Conservation (phyloP, 2,113 vertebrate species). For the Camelus dromedarius region DNA sequence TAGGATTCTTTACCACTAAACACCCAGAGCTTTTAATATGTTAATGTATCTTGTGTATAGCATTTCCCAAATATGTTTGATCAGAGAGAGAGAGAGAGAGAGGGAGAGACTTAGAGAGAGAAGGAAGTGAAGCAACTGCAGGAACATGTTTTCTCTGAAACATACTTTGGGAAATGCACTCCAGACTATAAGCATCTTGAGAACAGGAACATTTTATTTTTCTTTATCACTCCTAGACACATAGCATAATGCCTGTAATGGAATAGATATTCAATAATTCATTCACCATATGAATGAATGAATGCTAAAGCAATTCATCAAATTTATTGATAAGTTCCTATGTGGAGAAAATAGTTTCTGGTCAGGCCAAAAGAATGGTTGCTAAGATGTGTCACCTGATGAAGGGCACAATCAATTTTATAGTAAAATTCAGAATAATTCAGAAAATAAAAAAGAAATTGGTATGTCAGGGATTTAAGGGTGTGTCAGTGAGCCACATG, state of each 20-base stretch:
- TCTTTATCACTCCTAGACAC: background rate
- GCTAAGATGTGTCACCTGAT: background rate
- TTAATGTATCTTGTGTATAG: background rate
- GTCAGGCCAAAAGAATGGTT: background rate
- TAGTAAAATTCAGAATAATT: slow-evolving; percentile 1
- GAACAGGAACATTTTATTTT: background rate
- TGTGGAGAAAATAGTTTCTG: background rate
- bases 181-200: background rate
- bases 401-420: background rate
- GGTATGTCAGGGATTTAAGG: background rate
- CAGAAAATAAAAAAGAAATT: background rate
- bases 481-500: background rate
- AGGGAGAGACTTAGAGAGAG: too few relatives aligned
- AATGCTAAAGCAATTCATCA: background rate
- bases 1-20: background rate
- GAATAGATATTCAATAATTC: background rate
- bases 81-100: too few relatives aligned
- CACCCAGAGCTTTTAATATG: background rate
- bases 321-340: background rate
- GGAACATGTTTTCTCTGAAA: slow-evolving; percentile 13
- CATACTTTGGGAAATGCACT: background rate
- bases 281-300: background rate
- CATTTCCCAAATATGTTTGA: background rate
- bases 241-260: background rate
- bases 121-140: background rate